These are phyloP conservation scores for Heliconius hewitsoni DNA, from an alignment of 1,140 invertebrate species.

Conservation along the genomic window DNA sequence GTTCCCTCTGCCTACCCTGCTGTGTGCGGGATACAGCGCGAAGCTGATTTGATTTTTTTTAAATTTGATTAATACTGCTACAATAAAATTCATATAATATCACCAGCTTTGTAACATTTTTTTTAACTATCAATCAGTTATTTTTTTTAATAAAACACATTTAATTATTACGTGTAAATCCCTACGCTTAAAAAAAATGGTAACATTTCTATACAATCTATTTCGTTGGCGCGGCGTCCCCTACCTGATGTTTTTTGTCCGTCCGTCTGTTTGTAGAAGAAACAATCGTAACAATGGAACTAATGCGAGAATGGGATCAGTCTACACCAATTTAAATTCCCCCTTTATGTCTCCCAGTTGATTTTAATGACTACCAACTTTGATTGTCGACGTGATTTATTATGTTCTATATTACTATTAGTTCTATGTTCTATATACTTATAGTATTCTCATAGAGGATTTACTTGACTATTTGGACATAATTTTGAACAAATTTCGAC, in stretches of 20 bases:
- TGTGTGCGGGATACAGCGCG: too few relatives aligned
- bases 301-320: slow-evolving; percentile 60
- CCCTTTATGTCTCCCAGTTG: slow-evolving; percentile 40
- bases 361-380: slow-evolving; percentile 35
- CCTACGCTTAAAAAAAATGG: not conserved
- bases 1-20: too few relatives aligned
- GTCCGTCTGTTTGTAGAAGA: slow-evolving; percentile 62
- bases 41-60: too few relatives aligned
- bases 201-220: slow-evolving; percentile 40
- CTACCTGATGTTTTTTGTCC: slow-evolving; percentile 74
- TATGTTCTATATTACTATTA: slow-evolving; percentile 11
- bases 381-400: slow-evolving; percentile 40
- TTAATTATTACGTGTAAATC: not conserved
- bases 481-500: too few relatives aligned
- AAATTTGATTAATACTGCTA: too few relatives aligned
- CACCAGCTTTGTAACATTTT: too few relatives aligned
- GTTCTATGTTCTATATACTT: slow-evolving; percentile 12
- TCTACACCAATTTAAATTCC: slow-evolving; percentile 67
- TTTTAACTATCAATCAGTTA: not conserved
- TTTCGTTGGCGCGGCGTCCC: slow-evolving; percentile 27
- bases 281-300: slow-evolving; percentile 71
- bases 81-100: too few relatives aligned
- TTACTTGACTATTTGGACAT: too few relatives aligned
- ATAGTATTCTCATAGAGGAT: too few relatives aligned
- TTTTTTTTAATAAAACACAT: not conserved